These are phyloP conservation scores for Vireo griseus DNA, from an alignment of 2,797 vertebrate genomes.

Conservation along the genomic window DNA sequence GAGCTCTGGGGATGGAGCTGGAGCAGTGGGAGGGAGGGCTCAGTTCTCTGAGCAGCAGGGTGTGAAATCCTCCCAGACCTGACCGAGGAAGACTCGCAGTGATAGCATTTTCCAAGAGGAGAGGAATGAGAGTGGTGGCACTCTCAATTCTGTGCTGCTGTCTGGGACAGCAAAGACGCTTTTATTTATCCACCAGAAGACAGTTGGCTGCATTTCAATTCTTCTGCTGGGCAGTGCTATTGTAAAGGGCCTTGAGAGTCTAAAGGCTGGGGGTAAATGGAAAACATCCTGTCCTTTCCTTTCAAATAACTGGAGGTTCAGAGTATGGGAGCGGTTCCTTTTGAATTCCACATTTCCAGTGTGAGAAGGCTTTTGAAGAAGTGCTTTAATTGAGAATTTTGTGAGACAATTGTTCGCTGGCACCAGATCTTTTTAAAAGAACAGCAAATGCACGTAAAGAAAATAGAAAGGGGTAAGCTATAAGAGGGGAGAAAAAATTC, in stretches of 20 bases:
- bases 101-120: background rate
- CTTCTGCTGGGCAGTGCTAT: constrained; percentile 42
- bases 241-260: constrained; percentile 42
- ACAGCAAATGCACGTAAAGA: background rate
- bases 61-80: background rate
- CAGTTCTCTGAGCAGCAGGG: rapidly evolving
- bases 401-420: background rate
- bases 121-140: background rate
- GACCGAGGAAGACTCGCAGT: background rate
- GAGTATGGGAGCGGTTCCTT: background rate
- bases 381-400: background rate
- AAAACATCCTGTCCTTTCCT: constrained; percentile 51
- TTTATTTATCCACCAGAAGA: constrained; percentile 10
- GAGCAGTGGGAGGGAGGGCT: background rate
- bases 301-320: constrained; percentile 15
- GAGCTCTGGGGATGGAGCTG: too few species aligned
- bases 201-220: constrained; percentile 51
- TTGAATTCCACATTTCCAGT: background rate
- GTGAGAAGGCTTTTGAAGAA: background rate
- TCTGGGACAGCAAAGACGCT: constrained; percentile 5
- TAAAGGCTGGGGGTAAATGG: constrained; percentile 35
- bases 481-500: background rate
- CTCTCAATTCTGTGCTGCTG: background rate
- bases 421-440: background rate
- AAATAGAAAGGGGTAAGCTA: background rate